Evolutionary conservation across 2,888 invertebrate genomes (phyloP).

Genomic region (Strigamia transsilvanica): DNA sequence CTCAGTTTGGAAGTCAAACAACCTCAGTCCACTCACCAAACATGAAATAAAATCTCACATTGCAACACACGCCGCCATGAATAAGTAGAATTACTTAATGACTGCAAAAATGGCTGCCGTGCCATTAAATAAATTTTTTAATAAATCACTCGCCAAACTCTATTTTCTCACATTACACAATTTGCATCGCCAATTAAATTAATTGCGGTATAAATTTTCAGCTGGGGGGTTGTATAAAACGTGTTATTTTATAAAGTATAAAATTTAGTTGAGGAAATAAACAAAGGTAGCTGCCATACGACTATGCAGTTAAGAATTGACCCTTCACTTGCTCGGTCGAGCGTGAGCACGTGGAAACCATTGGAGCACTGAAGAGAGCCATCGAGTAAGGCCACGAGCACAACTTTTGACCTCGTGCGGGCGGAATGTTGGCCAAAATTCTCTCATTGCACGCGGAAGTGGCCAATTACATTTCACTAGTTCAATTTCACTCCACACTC

Average conservation of each 20-base stretch:
- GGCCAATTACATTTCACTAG: constrained; percentile 49
- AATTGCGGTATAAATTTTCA: background rate
- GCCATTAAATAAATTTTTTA: too few relatives aligned
- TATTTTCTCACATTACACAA: too few relatives aligned
- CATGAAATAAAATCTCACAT: constrained; percentile 31
- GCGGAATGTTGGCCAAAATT: constrained; percentile 45
- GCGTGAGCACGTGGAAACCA: constrained; percentile 38
- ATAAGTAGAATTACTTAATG: constrained; percentile 2
- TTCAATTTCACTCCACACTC: constrained; percentile 18
- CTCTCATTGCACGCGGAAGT: constrained; percentile 45
- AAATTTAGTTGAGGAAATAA: constrained; percentile 37
- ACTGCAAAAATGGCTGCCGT: background rate
- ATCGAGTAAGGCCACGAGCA: constrained; percentile 39
- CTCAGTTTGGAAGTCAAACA: background rate
- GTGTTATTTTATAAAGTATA: constrained; percentile 5
- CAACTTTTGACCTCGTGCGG: constrained; percentile 47
- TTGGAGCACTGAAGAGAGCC: constrained; percentile 28
- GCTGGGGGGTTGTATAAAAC: background rate
- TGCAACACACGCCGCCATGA: background rate
- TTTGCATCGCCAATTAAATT: too few relatives aligned
- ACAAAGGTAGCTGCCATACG: constrained; percentile 35
- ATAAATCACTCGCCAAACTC: too few relatives aligned
- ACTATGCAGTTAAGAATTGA: constrained; percentile 49
- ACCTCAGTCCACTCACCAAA: constrained; percentile 4
- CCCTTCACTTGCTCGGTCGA: constrained; percentile 48